Evolutionary conservation across 2,888 invertebrate genomes (phyloP).

Genomic region (Pyrgus malvae): DNA sequence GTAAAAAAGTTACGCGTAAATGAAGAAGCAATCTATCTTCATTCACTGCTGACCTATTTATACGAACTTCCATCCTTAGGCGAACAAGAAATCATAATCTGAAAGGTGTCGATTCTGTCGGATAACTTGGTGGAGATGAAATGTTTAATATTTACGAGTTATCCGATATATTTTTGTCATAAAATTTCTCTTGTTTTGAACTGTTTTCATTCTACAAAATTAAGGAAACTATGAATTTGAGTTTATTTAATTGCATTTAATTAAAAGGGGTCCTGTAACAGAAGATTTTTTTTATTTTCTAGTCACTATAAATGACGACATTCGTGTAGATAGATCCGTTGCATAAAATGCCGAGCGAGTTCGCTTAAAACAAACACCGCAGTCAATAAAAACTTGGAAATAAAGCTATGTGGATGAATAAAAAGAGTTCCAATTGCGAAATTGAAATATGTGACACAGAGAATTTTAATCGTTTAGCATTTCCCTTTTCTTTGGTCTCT

Average conservation of each 20-base stretch:
- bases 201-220: no score
- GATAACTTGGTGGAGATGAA: not conserved
- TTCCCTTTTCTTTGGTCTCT: not conserved
- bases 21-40: conserved; percentile 22
- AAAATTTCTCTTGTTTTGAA: no score
- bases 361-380: conserved; percentile 14
- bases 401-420: conserved; percentile 2
- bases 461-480: not conserved
- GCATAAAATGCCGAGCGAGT: conserved; percentile 5
- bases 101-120: not conserved
- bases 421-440: conserved; percentile 1
- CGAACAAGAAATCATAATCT: not conserved
- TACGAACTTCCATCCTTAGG: not conserved
- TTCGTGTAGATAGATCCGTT: not conserved
- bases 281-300: no score
- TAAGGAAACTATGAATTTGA: no score
- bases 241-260: no score
- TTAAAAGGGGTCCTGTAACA: no score
- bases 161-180: no score
- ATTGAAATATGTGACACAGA: not conserved
- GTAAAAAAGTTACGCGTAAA: conserved; percentile 12
- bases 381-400: conserved; percentile 8
- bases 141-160: not conserved
- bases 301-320: no score
- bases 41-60: conserved; percentile 18